Evolutionary conservation across 2,113 vertebrate genomes (phyloP), one percentile per base, ranked within the genome.

Genomic region (Merops nubicus): DNA sequence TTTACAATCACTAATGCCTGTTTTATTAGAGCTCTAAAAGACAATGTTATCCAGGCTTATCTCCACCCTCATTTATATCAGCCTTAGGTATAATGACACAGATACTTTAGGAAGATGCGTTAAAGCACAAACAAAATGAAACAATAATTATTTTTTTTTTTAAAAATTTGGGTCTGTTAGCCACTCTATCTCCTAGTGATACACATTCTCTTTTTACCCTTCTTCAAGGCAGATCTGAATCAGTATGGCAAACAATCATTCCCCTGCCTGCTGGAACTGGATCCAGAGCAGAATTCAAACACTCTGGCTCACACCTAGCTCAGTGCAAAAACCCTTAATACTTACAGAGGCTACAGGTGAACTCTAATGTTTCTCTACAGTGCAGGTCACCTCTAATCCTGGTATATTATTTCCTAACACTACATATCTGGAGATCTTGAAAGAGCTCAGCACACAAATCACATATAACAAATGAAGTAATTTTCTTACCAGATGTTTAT

Each of bases 371-470:
- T 80, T 88, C 34, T 83, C 38, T 60, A 75, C 21, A 74, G 23
- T 8, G 48, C 51, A 68, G 31, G 29, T 47, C 53, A 43, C n/a
- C 11, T 89, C 54, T 51, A 84, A 89, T 56, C 62, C 31, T n/a
- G 15, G 11, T 81, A 33, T 42, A 53, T 83, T 84, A 56, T 64
- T 94, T 67, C 76, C 36, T 75, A 63, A 78, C 2, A 3, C 28
- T 54, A 78, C 89, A 59, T 38, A 84, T 88, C 2, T 40, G 5
- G 48, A 84, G 21, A 11, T 88, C 42, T 86, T 86, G 40, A 75
- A 90, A 94, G 23, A 91, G 67, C 11, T 88, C 86, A 94, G 86
- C 89, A 82, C 88, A 90, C 59, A 96, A 97, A 95, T 94, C 85
- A 70, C 33, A 7, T 51, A 36, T 48, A 81, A 51, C 25, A 17